phyloP scores from a whole-genome alignment of 2,888 invertebrate genomes.

The Lottia gigantea region DNA sequence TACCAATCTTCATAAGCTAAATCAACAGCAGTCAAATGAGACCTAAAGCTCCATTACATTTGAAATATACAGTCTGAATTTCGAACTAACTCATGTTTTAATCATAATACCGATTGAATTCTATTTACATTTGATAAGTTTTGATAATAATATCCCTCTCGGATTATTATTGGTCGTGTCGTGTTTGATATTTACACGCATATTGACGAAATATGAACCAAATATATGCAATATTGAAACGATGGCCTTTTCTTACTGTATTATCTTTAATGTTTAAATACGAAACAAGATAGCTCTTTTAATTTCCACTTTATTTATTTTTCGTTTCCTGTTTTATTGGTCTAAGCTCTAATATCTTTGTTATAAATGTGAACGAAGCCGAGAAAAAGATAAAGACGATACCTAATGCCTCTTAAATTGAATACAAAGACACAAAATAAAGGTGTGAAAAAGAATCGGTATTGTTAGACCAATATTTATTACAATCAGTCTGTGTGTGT shows the following conservation, averaged over 20 bases:
- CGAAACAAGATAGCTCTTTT: neutral
- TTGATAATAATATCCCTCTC: neutral
- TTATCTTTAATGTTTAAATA: neutral
- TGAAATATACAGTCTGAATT: too few relatives aligned
- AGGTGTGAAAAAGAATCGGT: conserved; percentile 4
- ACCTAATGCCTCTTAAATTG: neutral
- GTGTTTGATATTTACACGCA: neutral
- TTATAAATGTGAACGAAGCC: neutral
- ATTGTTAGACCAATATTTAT: conserved; percentile 1
- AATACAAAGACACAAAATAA: conserved; percentile 2
- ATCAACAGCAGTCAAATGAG: too few relatives aligned
- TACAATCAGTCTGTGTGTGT: neutral
- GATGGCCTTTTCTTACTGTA: neutral
- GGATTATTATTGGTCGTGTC: neutral
- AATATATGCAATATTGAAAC: conserved; percentile 9
- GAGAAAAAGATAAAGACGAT: neutral
- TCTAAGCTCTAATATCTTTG: neutral
- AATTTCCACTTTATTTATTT: conserved; percentile 9
- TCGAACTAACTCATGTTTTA: neutral
- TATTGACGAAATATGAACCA: conserved; percentile 6
- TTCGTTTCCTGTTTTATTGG: conserved; percentile 2
- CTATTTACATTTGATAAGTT: neutral
- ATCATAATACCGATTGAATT: neutral
- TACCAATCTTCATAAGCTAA: too few relatives aligned
- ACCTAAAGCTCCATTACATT: too few relatives aligned